Evolutionary conservation across 2,113 vertebrate genomes (phyloP).

Genomic region (Coracopsis vasa): DNA sequence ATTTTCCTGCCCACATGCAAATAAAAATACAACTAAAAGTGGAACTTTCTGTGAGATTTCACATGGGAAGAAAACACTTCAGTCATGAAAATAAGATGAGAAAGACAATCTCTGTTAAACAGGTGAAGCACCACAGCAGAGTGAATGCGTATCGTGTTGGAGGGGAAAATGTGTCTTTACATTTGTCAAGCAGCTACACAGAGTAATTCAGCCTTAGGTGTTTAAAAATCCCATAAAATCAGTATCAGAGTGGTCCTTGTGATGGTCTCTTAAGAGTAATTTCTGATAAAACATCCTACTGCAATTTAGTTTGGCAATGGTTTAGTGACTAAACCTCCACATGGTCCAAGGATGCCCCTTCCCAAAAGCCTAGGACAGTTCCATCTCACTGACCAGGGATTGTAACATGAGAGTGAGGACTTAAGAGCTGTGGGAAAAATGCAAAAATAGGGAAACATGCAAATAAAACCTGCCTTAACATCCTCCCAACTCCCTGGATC

Average conservation of each 20-base stretch:
- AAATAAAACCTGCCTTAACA: not conserved
- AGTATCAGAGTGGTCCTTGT: not conserved
- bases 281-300: not conserved
- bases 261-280: not conserved
- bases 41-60: slow-evolving; percentile 34
- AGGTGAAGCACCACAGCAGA: not conserved
- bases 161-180: not conserved
- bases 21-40: slow-evolving; percentile 52
- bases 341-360: not conserved
- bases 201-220: not conserved
- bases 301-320: not conserved
- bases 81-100: not conserved
- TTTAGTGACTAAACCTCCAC: not conserved
- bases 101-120: not conserved
- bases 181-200: not conserved
- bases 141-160: not conserved
- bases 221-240: not conserved
- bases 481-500: not conserved
- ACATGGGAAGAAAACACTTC: not conserved
- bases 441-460: not conserved
- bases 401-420: not conserved
- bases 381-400: accelerated
- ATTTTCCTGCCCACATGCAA: slow-evolving; percentile 58
- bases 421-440: not conserved
- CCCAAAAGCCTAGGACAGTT: not conserved